Conservation (phyloP, 2,113 vertebrate species). For the Callithrix jacchus region DNA sequence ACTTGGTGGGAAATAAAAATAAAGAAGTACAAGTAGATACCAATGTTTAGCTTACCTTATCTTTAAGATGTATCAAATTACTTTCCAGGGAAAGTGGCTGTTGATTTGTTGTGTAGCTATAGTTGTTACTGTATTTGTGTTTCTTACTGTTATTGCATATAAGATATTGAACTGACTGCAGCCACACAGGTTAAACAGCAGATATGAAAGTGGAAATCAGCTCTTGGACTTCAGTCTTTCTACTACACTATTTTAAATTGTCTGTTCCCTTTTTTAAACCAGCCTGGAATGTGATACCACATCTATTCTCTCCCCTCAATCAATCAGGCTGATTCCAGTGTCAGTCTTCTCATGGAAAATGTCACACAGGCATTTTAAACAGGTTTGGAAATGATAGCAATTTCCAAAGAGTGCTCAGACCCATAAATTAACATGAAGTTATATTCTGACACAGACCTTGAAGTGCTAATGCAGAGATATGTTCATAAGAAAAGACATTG, state of each 20-base stretch:
- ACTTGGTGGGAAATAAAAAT: background rate
- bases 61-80: background rate
- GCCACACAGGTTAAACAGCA: background rate
- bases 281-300: background rate
- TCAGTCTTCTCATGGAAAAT: constrained; percentile 55
- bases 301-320: background rate
- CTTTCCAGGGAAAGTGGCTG: background rate
- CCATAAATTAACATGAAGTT: constrained; percentile 62
- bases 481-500: constrained; percentile 41
- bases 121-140: background rate
- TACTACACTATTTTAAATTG: background rate
- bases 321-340: constrained; percentile 35
- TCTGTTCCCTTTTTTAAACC: constrained; percentile 6
- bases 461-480: constrained; percentile 53
- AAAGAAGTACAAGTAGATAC: background rate
- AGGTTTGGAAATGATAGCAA: constrained; percentile 61
- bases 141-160: background rate
- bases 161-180: background rate
- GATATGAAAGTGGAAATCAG: background rate
- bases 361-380: constrained; percentile 60
- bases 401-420: constrained; percentile 58
- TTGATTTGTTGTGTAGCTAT: background rate
- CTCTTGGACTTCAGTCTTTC: background rate
- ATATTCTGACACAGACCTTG: constrained; percentile 35
- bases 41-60: background rate